Percentiles rank a stretch among this genome's conserved stretches.
These are phyloP conservation scores for Belgica antarctica DNA, from an alignment of 2,888 invertebrate genomes.

Conservation along the genomic window DNA sequence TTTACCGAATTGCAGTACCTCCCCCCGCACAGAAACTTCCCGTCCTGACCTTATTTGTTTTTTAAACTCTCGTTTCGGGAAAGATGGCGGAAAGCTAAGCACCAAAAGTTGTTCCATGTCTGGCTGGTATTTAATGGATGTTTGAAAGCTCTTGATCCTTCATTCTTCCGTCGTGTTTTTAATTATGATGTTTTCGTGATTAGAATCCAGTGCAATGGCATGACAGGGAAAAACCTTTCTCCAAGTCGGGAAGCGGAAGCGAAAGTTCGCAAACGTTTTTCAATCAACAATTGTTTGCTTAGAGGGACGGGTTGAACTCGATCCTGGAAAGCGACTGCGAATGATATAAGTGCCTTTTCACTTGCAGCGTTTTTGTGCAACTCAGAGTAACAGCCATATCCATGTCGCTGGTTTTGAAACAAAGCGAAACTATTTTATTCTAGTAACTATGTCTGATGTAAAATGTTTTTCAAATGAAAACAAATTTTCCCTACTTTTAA, in stretches of 20 bases:
- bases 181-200: neutral
- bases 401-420: too few relatives aligned
- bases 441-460: neutral
- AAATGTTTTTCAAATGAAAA: neutral
- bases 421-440: too few relatives aligned
- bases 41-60: slow-evolving; percentile 27
- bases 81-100: neutral
- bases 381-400: too few relatives aligned
- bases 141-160: slow-evolving; percentile 3
- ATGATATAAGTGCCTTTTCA: too few relatives aligned
- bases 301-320: too few relatives aligned
- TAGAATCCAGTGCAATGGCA: too few relatives aligned
- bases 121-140: neutral
- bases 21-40: too few relatives aligned
- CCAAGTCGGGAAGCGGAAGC: neutral
- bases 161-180: neutral
- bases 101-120: neutral
- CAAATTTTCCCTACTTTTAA: neutral
- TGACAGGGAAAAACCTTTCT: neutral
- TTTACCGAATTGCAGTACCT: slow-evolving; percentile 21
- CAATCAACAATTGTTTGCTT: neutral
- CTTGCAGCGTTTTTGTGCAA: too few relatives aligned
- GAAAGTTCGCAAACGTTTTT: neutral
- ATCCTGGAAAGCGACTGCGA: too few relatives aligned
- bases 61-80: slow-evolving; percentile 13